These are phyloP conservation scores for human DNA, from an alignment of 2,113 vertebrate species.

Conservation along the genomic window GRCh38 chr2:232893001-232893500, in stretches of 20 bases:
- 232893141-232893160: rapidly evolving
- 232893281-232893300: rapidly evolving
- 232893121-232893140: rapidly evolving
- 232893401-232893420: rapidly evolving
- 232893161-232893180: rapidly evolving
- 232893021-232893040: slow-evolving; percentile 96
- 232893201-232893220: rapidly evolving
- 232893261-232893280: neutral
- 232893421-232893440: neutral
- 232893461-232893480: neutral
- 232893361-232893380: neutral
- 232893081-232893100: rapidly evolving
- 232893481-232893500: rapidly evolving
- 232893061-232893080: neutral
- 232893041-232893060: slow-evolving; percentile 89
- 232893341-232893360: neutral
- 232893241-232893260: neutral
- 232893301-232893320: neutral
- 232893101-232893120: rapidly evolving
- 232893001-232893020: slow-evolving; percentile 93
- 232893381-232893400: neutral
- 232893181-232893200: neutral
- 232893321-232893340: rapidly evolving
- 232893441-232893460: neutral
- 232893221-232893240: rapidly evolving